These are phyloP conservation scores for Gorsachius magnificus DNA, from an alignment of 2,797 vertebrate genomes.

Conservation along the genomic window DNA sequence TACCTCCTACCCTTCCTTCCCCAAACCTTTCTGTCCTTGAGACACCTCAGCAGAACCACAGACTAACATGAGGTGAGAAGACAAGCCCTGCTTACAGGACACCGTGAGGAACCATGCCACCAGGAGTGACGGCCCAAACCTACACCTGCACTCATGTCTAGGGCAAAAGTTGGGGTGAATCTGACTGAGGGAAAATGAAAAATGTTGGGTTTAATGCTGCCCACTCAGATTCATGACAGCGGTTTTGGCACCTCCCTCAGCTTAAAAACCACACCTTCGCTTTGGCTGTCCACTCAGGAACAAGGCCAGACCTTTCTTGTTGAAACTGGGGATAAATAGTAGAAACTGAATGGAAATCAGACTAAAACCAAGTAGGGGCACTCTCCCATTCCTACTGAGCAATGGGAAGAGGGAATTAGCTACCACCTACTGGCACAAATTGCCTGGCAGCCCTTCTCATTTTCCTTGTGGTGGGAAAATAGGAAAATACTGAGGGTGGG, in stretches of 20 bases:
- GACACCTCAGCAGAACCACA: background rate
- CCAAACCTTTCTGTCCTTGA: background rate
- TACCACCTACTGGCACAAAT: background rate
- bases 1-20: background rate
- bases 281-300: background rate
- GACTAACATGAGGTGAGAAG: background rate
- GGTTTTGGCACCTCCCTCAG: background rate
- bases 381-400: background rate
- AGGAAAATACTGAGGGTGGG: background rate
- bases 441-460: background rate
- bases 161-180: background rate
- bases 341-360: background rate
- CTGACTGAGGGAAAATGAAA: background rate
- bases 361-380: background rate
- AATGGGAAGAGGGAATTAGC: background rate
- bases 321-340: background rate
- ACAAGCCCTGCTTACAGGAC: background rate
- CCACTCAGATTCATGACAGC: background rate
- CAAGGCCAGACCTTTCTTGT: background rate
- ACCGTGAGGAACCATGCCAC: background rate
- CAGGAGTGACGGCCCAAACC: background rate
- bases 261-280: background rate
- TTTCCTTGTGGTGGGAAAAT: background rate
- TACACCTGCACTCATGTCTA: background rate
- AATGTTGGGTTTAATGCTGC: background rate